Base-by-base conservation (phyloP, 2,797 vertebrate species). In the Microctenopoma lineatum region DNA sequence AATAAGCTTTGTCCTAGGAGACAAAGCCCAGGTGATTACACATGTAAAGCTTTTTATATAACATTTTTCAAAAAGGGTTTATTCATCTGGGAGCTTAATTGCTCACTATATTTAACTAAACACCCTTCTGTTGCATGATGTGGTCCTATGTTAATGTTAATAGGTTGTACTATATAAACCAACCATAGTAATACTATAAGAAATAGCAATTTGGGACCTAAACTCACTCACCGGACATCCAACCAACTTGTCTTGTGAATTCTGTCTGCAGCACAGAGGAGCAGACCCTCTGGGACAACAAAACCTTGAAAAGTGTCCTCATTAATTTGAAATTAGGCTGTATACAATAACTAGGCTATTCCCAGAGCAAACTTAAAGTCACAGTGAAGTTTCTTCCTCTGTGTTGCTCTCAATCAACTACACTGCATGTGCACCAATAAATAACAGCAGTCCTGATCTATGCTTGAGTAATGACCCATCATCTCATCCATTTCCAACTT, bases 271-370 rank as follows among this genome's bases (percentile, higher is more conserved):
- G 68, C 63, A 29, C 25, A 12, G 50, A 69, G 16, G 65, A 75
- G 16, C 48, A 66, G 39, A 44, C 16, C 75, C 56, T 27, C 8
- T 45, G 81, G 67, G 81, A 86, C 34, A 53, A 65, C 54, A 70
- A 79, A 81, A 73, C 68, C 36, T 48, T 79, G 55, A 68, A 73
- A 83, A 79, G 57, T 79, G 85, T 52, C 86, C 88, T 86, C 75
- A 73, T 90, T 87, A 84, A 70, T 75, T 85, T 73, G 79, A 87
- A 88, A 85, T 85, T 15, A 82, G 80, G 81, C 73, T 77, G 45
- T 18, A 64, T 41, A 77, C 53, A 72, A 81, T 77, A 89, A 85
- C 57, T 88, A 78, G 87, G 89, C 64, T 85, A 86, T 79, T 88
- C 86, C 82, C 86, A 67, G 9, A 80, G 80, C 67, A 75, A 72